Evolutionary conservation across 2,113 vertebrate genomes (phyloP).

Genomic region (Lepisosteus osseus): DNA sequence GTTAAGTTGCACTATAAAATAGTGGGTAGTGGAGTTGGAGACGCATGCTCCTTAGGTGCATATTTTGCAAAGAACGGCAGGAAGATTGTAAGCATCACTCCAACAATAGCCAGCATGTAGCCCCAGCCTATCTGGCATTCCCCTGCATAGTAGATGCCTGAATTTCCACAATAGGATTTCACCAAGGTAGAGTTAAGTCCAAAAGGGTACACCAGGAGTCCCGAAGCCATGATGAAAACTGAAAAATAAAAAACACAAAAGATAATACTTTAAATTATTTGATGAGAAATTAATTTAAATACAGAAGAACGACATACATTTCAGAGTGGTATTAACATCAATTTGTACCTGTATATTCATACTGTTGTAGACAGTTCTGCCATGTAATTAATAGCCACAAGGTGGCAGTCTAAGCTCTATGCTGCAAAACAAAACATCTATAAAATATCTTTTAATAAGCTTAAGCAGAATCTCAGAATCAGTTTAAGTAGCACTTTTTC

Average conservation of each 20-base stretch:
- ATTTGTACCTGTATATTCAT: too few species aligned
- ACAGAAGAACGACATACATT: too few species aligned
- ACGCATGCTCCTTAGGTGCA: conserved; percentile 87
- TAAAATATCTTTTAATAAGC: not conserved
- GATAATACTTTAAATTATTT: not conserved
- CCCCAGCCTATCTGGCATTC: conserved; percentile 92
- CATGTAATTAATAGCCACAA: conserved; percentile 33
- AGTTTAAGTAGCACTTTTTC: not conserved
- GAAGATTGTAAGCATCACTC: conserved; percentile 89
- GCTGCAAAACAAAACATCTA: not conserved
- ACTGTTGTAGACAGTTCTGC: not conserved
- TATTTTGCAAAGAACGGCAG: conserved; percentile 94
- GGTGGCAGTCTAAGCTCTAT: conserved; percentile 55
- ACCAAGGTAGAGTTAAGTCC: conserved; percentile 84
- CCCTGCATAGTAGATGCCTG: conserved; percentile 84
- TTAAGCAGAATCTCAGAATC: not conserved
- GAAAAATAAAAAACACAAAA: conserved; percentile 39
- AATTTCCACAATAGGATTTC: conserved; percentile 80
- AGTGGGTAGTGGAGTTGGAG: conserved; percentile 84
- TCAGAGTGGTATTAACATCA: not conserved
- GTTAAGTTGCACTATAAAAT: conserved; percentile 78
- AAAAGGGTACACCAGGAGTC: conserved; percentile 87
- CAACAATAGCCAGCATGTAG: conserved; percentile 90
- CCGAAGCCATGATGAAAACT: conserved; percentile 91
- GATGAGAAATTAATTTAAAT: too few species aligned